A percentile compares a stretch with the other conserved stretches of the same genome.
Conservation (phyloP, 2,888 invertebrate genomes). For the Antheraea yamamai region DNA sequence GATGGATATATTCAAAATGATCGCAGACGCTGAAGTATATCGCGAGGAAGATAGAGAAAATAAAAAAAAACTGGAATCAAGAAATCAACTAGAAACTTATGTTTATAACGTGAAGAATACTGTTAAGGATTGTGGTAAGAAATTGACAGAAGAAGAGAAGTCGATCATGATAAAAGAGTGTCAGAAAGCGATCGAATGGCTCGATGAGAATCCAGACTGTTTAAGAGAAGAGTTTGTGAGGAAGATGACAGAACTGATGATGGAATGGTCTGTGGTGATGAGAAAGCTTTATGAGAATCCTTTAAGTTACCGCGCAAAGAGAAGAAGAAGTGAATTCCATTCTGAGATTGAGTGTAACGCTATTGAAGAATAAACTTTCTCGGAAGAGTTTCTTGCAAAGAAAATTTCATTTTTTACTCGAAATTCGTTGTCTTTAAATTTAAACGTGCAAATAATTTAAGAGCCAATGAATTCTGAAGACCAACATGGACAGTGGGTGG, state of each 20-base stretch:
- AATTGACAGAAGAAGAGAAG: slow-evolving; percentile 45
- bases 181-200: slow-evolving; percentile 52
- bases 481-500: too few relatives aligned
- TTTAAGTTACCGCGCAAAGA: slow-evolving; percentile 45
- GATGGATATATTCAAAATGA: slow-evolving; percentile 55
- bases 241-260: slow-evolving; percentile 56
- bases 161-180: slow-evolving; percentile 50
- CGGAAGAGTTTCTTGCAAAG: neutral
- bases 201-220: slow-evolving; percentile 54
- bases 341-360: slow-evolving; percentile 29
- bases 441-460: neutral
- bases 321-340: slow-evolving; percentile 41
- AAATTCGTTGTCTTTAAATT: neutral
- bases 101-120: slow-evolving; percentile 55
- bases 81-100: slow-evolving; percentile 63
- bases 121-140: slow-evolving; percentile 44
- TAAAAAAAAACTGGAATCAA: slow-evolving; percentile 53
- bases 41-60: slow-evolving; percentile 58
- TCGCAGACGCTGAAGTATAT: slow-evolving; percentile 53
- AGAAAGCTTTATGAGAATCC: slow-evolving; percentile 44
- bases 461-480: too few relatives aligned
- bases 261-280: slow-evolving; percentile 51
- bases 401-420: neutral
- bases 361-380: slow-evolving; percentile 27
- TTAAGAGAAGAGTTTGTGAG: slow-evolving; percentile 58